These are phyloP conservation scores for Agonopterix alstromeriana DNA, from an alignment of 2,888 invertebrate species.

Conservation along the genomic window DNA sequence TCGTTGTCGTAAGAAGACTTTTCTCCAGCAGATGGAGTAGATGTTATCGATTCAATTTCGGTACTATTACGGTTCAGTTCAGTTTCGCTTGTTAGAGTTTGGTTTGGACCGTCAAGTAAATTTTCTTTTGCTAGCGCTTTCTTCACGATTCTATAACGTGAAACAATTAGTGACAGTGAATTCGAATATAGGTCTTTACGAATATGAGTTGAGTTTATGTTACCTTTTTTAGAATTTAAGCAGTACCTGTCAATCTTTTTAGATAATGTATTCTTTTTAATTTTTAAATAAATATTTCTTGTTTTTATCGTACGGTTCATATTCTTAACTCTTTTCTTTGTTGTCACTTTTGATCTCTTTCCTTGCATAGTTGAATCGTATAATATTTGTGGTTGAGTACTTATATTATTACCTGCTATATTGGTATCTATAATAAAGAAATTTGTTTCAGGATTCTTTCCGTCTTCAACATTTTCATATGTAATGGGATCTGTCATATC, in stretches of 20 bases:
- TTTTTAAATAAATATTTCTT: constrained; percentile 33
- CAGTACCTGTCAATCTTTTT: constrained; percentile 24
- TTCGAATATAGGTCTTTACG: constrained; percentile 21
- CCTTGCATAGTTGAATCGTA: constrained; percentile 19
- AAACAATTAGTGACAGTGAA: constrained; percentile 27
- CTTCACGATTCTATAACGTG: constrained; percentile 29
- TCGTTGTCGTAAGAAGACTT: constrained; percentile 22
- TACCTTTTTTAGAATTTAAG: constrained; percentile 20
- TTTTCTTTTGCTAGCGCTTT: constrained; percentile 38
- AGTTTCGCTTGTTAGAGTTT: constrained; percentile 7
- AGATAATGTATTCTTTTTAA: constrained; percentile 20
- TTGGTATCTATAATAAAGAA: constrained; percentile 11
- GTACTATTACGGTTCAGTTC: constrained; percentile 10
- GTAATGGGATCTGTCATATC: constrained; percentile 7
- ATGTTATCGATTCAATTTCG: constrained; percentile 17
- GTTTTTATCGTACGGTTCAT: constrained; percentile 11
- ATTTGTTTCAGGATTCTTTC: constrained; percentile 8
- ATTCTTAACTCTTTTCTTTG: constrained; percentile 12
- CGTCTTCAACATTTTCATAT: constrained; percentile 12
- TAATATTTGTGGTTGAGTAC: constrained; percentile 19
- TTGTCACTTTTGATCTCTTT: constrained; percentile 9
- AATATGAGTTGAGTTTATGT: constrained; percentile 17
- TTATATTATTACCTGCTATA: constrained; percentile 5
- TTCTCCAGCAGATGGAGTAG: constrained; percentile 19
- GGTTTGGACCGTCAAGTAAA: constrained; percentile 21